Percentiles rank a stretch among this genome's conserved stretches.
Evolutionary conservation across 2,797 vertebrate species (phyloP).

Genomic region (Lagodon rhomboides): DNA sequence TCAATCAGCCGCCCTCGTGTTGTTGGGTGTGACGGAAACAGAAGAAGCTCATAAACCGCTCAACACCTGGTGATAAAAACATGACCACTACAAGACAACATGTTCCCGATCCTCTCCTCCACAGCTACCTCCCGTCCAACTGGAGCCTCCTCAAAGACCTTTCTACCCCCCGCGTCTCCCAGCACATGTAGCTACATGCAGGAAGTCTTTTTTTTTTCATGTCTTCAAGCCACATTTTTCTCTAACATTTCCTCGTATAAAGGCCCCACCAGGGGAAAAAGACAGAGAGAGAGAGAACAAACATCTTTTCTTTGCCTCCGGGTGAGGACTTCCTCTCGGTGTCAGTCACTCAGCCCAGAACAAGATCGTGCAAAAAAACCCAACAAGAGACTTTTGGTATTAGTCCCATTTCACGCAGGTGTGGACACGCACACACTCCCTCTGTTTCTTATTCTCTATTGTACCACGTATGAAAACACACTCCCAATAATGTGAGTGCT

Average conservation of each 20-base stretch:
- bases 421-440: slow-evolving; percentile 37
- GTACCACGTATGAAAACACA: slow-evolving; percentile 21
- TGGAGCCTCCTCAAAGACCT: slow-evolving; percentile 28
- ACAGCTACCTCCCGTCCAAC: slow-evolving; percentile 22
- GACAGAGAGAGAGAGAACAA: slow-evolving; percentile 33
- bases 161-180: background rate
- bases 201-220: slow-evolving; percentile 7
- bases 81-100: background rate
- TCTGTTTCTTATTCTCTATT: background rate
- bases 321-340: slow-evolving; percentile 49
- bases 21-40: background rate
- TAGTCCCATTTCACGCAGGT: slow-evolving; percentile 63
- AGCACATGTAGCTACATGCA: slow-evolving; percentile 47
- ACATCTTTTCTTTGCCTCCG: slow-evolving; percentile 42
- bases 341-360: slow-evolving; percentile 59
- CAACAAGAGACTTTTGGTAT: slow-evolving; percentile 37
- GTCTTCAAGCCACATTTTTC: slow-evolving; percentile 52
- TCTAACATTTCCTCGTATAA: slow-evolving; percentile 40
- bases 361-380: slow-evolving; percentile 35
- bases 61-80: slow-evolving; percentile 33
- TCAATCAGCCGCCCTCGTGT: background rate
- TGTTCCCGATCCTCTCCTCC: background rate
- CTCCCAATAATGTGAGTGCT: slow-evolving; percentile 25
- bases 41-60: slow-evolving; percentile 25
- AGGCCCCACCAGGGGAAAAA: background rate